Conservation (phyloP, 2,888 invertebrate species). For the Coelopa pilipes region DNA sequence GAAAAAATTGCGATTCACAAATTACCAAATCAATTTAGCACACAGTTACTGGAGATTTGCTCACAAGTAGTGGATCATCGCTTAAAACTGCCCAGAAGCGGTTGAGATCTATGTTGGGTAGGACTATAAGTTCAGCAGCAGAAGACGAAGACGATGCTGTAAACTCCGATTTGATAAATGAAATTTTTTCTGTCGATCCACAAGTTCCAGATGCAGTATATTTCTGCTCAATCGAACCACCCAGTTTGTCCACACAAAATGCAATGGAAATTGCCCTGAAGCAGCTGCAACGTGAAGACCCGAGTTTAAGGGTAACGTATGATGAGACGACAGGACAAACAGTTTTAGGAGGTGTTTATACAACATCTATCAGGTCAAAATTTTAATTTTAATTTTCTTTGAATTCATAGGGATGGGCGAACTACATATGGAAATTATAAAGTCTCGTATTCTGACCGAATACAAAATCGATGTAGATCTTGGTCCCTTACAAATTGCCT, state of each 20-base stretch:
- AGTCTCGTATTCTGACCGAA: slow-evolving; percentile 86
- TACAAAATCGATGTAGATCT: slow-evolving; percentile 92
- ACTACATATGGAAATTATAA: slow-evolving; percentile 93
- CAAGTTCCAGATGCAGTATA: slow-evolving; percentile 93
- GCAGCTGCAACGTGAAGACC: slow-evolving; percentile 89
- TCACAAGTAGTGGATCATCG: slow-evolving; percentile 72
- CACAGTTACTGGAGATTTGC: slow-evolving; percentile 81
- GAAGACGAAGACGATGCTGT: slow-evolving; percentile 57
- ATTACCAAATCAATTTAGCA: slow-evolving; percentile 49
- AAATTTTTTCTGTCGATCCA: slow-evolving; percentile 69
- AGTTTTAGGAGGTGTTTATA: slow-evolving; percentile 76
- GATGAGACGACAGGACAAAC: slow-evolving; percentile 88
- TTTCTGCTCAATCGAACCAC: slow-evolving; percentile 95
- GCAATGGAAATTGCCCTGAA: slow-evolving; percentile 83
- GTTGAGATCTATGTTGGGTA: slow-evolving; percentile 52
- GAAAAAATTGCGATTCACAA: neutral
- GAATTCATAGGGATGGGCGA: slow-evolving; percentile 85
- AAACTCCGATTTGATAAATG: slow-evolving; percentile 47
- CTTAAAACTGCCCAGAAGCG: slow-evolving; percentile 72
- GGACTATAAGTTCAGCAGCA: slow-evolving; percentile 37
- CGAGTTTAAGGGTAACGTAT: slow-evolving; percentile 81
- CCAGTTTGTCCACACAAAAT: slow-evolving; percentile 79
- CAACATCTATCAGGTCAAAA: neutral
- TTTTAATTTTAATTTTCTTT: neutral
- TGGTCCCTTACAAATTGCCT: slow-evolving; percentile 92